These are phyloP conservation scores for Lepidocolaptes lacrymiger DNA, from an alignment of 2,797 vertebrate genomes.

Conservation along the genomic window DNA sequence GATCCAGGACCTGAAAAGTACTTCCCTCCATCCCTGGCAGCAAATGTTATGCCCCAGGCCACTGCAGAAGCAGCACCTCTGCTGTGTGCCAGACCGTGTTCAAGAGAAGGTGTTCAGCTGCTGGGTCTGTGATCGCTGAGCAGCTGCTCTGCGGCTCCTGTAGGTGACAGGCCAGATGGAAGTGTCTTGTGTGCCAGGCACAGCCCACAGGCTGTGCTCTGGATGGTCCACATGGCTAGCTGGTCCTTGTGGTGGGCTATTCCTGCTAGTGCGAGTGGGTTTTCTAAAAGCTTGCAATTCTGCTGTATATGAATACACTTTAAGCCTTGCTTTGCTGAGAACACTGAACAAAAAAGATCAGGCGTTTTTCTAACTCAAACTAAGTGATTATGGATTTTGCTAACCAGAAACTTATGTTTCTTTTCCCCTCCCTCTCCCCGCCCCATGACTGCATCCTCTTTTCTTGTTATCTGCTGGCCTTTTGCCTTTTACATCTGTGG, in stretches of 20 bases:
- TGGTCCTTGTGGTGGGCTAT: neutral
- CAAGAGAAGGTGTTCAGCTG: neutral
- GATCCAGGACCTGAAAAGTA: neutral
- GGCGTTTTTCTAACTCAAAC: neutral
- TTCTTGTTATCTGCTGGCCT: neutral
- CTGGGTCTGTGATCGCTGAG: accelerated
- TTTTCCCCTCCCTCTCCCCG: accelerated
- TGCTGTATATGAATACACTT: accelerated
- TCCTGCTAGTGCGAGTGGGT: accelerated
- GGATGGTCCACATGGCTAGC: neutral
- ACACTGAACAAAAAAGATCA: neutral
- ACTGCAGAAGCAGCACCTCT: neutral
- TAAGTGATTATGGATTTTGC: neutral
- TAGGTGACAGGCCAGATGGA: neutral
- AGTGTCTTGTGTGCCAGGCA: neutral
- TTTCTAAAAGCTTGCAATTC: neutral
- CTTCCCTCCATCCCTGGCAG: neutral
- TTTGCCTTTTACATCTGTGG: neutral
- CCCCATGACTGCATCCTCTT: neutral
- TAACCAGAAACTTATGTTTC: neutral
- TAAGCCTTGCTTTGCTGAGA: neutral
- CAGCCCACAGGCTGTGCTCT: neutral
- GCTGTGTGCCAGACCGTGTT: neutral
- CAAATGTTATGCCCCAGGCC: neutral
- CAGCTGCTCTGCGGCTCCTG: neutral